Conservation (phyloP, 2,113 vertebrate genomes). For the Pongo pygmaeus region DNA sequence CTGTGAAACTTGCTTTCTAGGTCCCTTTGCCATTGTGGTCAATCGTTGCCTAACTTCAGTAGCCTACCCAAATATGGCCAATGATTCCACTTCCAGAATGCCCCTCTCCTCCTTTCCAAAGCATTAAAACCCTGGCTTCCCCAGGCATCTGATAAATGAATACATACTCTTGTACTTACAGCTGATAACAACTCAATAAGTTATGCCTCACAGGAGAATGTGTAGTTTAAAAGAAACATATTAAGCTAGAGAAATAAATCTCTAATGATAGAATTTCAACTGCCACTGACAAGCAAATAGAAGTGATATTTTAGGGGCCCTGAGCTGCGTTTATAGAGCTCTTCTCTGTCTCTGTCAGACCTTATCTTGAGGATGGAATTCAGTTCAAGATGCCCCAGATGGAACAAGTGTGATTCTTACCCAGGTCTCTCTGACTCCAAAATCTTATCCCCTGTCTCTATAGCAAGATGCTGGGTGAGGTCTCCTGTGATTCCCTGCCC, state of each 20-base stretch:
- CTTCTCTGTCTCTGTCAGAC: neutral
- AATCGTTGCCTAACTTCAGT: neutral
- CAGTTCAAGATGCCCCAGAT: neutral
- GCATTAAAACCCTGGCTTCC: neutral
- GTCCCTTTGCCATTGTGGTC: neutral
- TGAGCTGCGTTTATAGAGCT: neutral
- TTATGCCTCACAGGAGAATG: slow-evolving; percentile 11
- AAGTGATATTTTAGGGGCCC: neutral
- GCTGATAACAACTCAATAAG: neutral
- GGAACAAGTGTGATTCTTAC: neutral
- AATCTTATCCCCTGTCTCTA: neutral
- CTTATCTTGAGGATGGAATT: neutral
- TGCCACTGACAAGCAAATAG: neutral
- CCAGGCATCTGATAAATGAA: neutral
- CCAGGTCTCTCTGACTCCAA: neutral
- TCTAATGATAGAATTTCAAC: slow-evolving; percentile 3
- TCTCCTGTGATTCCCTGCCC: neutral
- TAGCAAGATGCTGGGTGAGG: neutral
- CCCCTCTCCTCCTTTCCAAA: neutral
- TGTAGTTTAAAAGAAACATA: slow-evolving; percentile 41
- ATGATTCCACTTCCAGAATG: neutral
- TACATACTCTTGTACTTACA: neutral
- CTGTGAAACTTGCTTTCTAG: neutral
- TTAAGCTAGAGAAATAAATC: slow-evolving; percentile 20
- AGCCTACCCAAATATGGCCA: neutral